Evolutionary conservation across 2,113 vertebrate genomes (phyloP).

Genomic region (Pteruthius melanotis): DNA sequence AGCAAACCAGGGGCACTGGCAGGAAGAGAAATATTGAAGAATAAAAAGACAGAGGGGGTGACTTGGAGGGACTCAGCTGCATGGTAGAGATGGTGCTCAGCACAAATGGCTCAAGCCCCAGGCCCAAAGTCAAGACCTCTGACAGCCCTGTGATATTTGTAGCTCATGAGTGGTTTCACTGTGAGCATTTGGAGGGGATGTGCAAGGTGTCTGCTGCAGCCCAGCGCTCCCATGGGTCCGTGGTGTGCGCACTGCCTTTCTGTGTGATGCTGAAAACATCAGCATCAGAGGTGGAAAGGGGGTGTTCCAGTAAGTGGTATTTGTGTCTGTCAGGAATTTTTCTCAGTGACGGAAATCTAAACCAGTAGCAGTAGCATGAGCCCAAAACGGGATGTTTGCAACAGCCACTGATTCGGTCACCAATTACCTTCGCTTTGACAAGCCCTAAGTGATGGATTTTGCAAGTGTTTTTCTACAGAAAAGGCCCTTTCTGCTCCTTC

Average conservation of each 20-base stretch:
- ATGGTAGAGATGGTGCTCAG: not conserved
- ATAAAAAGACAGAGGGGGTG: not conserved
- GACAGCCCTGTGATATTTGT: not conserved
- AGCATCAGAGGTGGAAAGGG: not conserved
- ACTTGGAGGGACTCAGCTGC: not conserved
- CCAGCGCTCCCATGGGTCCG: accelerated
- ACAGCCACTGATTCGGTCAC: not conserved
- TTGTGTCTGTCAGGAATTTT: not conserved
- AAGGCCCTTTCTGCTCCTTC: not conserved
- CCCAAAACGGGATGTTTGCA: not conserved
- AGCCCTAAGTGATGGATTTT: not conserved
- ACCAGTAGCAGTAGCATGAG: not conserved
- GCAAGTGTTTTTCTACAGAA: not conserved
- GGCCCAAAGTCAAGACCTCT: not conserved
- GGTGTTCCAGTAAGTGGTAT: not conserved
- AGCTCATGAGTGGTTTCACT: not conserved
- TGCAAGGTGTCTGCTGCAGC: not conserved
- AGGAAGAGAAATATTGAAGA: not conserved
- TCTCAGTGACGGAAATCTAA: not conserved
- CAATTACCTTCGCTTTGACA: not conserved
- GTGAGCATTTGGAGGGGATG: accelerated
- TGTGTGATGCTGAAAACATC: not conserved
- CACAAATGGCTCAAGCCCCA: not conserved
- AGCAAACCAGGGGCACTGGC: not conserved
- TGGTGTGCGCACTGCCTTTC: not conserved